These are phyloP conservation scores for Bubo bubo DNA, from an alignment of 2,113 vertebrate genomes.

Conservation along the genomic window DNA sequence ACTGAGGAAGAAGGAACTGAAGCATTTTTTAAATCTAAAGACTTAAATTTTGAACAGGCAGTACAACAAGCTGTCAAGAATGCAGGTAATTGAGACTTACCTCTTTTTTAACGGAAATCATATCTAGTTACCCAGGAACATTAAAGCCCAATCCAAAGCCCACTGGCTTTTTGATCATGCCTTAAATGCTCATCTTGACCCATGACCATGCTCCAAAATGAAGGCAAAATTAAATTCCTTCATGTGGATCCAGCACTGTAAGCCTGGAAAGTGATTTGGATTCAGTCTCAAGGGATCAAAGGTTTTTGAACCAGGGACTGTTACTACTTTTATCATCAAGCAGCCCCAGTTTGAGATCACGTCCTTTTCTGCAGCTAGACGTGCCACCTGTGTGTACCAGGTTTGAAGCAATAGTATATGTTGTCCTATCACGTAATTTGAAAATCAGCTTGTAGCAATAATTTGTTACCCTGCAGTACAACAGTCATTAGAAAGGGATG, in stretches of 20 bases:
- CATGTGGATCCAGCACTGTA: background rate
- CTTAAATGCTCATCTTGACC: background rate
- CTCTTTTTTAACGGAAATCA: background rate
- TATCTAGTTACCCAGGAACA: background rate
- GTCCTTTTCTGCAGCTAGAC: background rate
- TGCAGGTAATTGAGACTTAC: constrained; percentile 72
- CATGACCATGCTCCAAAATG: background rate
- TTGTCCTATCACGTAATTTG: background rate
- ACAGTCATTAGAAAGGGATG: background rate
- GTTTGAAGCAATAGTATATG: background rate
- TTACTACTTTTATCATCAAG: background rate
- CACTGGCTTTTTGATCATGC: background rate
- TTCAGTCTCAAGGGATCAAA: background rate
- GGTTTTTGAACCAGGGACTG: background rate
- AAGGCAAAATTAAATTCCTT: background rate
- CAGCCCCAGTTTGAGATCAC: background rate
- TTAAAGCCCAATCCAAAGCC: background rate
- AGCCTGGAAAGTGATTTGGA: background rate
- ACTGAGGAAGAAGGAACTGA: constrained; percentile 79
- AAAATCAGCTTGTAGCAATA: background rate
- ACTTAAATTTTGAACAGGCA: constrained; percentile 81
- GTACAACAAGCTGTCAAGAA: constrained; percentile 76
- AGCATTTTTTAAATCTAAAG: constrained; percentile 81
- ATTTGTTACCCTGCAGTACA: background rate
- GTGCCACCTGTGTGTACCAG: background rate